Conservation (phyloP, 2,113 vertebrate genomes). For the Scophthalmus maximus region DNA sequence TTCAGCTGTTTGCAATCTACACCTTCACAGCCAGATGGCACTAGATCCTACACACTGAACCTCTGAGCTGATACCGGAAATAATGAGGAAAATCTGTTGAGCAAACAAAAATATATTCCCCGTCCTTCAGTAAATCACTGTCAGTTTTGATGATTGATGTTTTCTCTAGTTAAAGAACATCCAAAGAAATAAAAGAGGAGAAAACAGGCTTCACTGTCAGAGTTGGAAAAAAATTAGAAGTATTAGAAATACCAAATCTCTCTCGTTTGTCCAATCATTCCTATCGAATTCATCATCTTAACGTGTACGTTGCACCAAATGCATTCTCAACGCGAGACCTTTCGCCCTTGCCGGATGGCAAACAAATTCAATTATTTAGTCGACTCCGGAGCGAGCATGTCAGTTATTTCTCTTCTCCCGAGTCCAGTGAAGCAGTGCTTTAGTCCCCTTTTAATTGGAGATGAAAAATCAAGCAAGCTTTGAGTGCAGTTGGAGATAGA, state of each 20-base stretch:
- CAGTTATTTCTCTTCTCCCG: conserved; percentile 76
- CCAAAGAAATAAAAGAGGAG: background rate
- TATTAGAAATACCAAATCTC: no score
- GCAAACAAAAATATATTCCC: no score
- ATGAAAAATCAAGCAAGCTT: conserved; percentile 70
- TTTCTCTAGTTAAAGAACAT: no score
- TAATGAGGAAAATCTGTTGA: no score
- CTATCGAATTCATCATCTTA: conserved; percentile 19
- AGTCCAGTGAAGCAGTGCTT: conserved; percentile 62
- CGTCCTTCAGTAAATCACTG: no score
- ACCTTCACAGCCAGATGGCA: background rate
- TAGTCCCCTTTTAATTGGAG: conserved; percentile 74
- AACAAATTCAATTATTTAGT: conserved; percentile 78
- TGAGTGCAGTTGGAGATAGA: conserved; percentile 63
- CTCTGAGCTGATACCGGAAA: no score
- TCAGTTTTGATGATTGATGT: no score
- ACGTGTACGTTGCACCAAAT: conserved; percentile 22
- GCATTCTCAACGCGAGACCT: conserved; percentile 20
- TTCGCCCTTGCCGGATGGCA: conserved; percentile 41
- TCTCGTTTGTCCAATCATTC: background rate
- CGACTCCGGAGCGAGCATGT: conserved; percentile 60
- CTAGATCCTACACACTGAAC: background rate
- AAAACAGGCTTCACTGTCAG: background rate
- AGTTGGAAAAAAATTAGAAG: no score
- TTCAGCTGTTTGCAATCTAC: background rate